Evolutionary conservation across 2,113 vertebrate genomes (phyloP).

Genomic region (Neomonachus schauinslandi): DNA sequence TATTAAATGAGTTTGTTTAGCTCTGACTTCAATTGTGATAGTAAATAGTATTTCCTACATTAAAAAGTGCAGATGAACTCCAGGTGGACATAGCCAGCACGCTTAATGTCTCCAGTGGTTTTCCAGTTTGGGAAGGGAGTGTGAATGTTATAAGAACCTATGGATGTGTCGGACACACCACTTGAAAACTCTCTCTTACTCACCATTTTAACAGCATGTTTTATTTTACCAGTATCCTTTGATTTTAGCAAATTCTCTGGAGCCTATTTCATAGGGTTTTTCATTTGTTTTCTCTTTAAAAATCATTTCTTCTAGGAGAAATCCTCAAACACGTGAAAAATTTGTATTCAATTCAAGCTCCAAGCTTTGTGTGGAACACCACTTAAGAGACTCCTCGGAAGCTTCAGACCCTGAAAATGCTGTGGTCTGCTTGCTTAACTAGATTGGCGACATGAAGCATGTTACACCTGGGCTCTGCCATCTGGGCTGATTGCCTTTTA

Average conservation of each 20-base stretch:
- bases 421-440: slow-evolving; percentile 64
- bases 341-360: slow-evolving; percentile 79
- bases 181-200: slow-evolving; percentile 7
- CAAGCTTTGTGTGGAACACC: slow-evolving; percentile 59
- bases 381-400: slow-evolving; percentile 78
- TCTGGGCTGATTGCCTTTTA: slow-evolving; percentile 76
- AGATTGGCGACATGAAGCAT: slow-evolving; percentile 65
- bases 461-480: slow-evolving; percentile 68
- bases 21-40: slow-evolving; percentile 78
- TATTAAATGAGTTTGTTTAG: slow-evolving; percentile 83
- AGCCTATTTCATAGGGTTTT: slow-evolving; percentile 49
- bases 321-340: slow-evolving; percentile 70
- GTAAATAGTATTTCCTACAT: slow-evolving; percentile 76
- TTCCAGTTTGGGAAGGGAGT: neutral
- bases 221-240: slow-evolving; percentile 35
- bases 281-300: slow-evolving; percentile 75
- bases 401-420: slow-evolving; percentile 43
- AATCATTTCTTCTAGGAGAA: slow-evolving; percentile 73
- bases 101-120: slow-evolving; percentile 43
- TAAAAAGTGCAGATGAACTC: slow-evolving; percentile 61
- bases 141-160: slow-evolving; percentile 12
- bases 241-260: slow-evolving; percentile 51
- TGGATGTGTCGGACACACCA: neutral
- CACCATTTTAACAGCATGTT: slow-evolving; percentile 19
- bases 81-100: neutral